Percentiles rank a stretch among this genome's conserved stretches.
phyloP scores from a whole-genome alignment of 23 tunicate species.

The Clavelina lepadiformis region DNA sequence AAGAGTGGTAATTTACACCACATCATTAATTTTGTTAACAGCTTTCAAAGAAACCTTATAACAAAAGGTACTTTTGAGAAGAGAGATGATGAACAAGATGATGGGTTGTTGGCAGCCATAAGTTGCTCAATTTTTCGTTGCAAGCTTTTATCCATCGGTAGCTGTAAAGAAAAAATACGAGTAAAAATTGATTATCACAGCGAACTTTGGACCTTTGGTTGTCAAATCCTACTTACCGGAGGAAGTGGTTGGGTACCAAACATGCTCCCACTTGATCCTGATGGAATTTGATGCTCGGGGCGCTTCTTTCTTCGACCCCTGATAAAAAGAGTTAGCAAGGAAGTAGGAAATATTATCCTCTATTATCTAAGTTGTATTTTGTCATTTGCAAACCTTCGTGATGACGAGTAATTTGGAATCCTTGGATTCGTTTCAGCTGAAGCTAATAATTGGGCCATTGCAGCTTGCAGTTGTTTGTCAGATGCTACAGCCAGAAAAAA shows the following conservation, averaged over 20 bases:
- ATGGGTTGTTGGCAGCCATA: conserved; percentile 26
- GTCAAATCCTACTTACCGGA: too few relatives aligned
- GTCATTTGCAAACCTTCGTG: not conserved
- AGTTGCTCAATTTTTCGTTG: conserved; percentile 68
- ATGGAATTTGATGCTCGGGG: not conserved
- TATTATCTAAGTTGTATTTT: too few relatives aligned
- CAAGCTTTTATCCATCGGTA: conserved; percentile 44
- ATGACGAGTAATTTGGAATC: conserved; percentile 9
- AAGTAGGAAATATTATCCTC: not conserved
- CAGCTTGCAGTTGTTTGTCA: conserved; percentile 53
- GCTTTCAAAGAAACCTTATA: too few relatives aligned
- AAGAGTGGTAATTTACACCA: too few relatives aligned
- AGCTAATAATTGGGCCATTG: conserved; percentile 41
- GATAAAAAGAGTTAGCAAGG: not conserved
- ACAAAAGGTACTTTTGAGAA: too few relatives aligned
- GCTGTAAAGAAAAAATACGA: not conserved
- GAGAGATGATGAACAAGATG: too few relatives aligned
- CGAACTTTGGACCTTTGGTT: not conserved
- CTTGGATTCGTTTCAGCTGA: not conserved
- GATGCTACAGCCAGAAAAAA: conserved; percentile 17
- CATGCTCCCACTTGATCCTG: too few relatives aligned
- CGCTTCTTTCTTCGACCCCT: conserved; percentile 15
- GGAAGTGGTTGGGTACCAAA: not conserved
- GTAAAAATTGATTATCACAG: not conserved
- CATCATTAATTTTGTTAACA: too few relatives aligned